Conservation (phyloP, 1,140 invertebrate genomes). For the Hydropsyche tenuis region DNA sequence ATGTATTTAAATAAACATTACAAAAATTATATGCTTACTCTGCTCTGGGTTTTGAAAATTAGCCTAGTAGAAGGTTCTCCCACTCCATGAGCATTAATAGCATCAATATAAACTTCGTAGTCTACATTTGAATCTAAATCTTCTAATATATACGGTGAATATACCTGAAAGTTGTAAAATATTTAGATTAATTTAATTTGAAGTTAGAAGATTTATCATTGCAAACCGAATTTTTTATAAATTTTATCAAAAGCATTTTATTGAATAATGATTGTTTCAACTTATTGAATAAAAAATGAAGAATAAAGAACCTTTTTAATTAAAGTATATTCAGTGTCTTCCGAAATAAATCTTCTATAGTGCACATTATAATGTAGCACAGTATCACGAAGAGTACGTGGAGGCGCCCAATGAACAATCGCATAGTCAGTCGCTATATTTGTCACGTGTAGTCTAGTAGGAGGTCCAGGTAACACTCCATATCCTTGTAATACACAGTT, state of each 20-base stretch:
- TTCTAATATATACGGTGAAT: constrained; percentile 77
- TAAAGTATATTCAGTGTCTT: constrained; percentile 54
- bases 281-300: neutral
- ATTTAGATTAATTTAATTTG: too few relatives aligned
- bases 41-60: constrained; percentile 74
- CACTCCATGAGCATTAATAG: constrained; percentile 80
- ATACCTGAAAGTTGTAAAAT: constrained; percentile 56
- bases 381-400: constrained; percentile 72
- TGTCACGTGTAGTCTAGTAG: constrained; percentile 70
- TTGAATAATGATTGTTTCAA: neutral
- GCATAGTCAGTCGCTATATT: constrained; percentile 78
- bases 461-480: constrained; percentile 77
- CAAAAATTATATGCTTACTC: constrained; percentile 55
- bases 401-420: constrained; percentile 78
- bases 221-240: too few relatives aligned
- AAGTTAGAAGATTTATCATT: too few relatives aligned
- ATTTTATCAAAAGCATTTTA: neutral
- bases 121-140: constrained; percentile 73
- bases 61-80: constrained; percentile 76
- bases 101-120: constrained; percentile 85
- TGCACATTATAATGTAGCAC: constrained; percentile 74
- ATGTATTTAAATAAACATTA: neutral
- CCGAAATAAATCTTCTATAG: constrained; percentile 62
- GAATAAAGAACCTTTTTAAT: constrained; percentile 31
- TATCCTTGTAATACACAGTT: constrained; percentile 84